phyloP scores from a whole-genome alignment of 2,888 invertebrate species.

The Brachylomia viminalis region DNA sequence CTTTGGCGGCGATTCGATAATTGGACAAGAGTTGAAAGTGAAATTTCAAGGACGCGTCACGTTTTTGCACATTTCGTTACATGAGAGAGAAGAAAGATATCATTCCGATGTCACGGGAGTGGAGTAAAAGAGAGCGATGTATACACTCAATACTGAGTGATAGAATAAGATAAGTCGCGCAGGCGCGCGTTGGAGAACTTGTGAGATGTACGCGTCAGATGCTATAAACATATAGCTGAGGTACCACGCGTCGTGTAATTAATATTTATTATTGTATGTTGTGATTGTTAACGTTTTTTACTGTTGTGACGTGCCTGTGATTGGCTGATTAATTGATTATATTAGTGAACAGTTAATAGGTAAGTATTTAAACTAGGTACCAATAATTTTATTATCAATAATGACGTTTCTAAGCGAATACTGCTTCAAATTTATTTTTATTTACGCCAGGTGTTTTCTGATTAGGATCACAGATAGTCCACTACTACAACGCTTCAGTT shows the following conservation, averaged over 20 bases:
- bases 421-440: too few relatives aligned
- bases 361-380: neutral
- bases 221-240: neutral
- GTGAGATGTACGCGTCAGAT: neutral
- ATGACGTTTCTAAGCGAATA: neutral
- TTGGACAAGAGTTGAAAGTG: neutral
- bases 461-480: too few relatives aligned
- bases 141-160: neutral
- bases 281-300: neutral
- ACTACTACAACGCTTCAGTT: too few relatives aligned
- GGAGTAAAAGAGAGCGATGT: conserved; percentile 5
- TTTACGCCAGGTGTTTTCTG: too few relatives aligned
- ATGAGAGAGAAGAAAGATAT: neutral
- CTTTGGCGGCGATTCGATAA: neutral
- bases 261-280: neutral
- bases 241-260: neutral
- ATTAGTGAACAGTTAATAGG: neutral
- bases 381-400: neutral
- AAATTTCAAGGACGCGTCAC: conserved; percentile 3
- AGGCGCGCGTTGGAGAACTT: neutral
- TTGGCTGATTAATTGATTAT: neutral
- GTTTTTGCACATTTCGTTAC: conserved; percentile 1
- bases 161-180: neutral
- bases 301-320: neutral
- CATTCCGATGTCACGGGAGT: neutral